Base-by-base conservation (phyloP, 1,140 invertebrate genomes). In the Scaptomyza montana region DNA sequence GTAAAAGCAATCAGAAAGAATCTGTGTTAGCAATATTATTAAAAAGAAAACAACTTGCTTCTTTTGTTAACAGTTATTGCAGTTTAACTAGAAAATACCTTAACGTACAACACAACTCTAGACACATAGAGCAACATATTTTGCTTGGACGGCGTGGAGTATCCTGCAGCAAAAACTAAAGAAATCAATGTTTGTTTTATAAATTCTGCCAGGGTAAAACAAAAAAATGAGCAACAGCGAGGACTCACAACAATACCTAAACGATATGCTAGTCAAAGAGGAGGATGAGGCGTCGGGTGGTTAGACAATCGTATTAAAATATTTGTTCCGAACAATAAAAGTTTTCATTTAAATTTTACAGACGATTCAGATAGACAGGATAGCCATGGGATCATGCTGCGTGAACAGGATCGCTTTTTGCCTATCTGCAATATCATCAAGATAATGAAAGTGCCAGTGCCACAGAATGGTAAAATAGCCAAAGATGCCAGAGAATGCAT, bases 401-500 rank as follows among this genome's bases (percentile, higher is more conserved):
- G 96, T 41, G 97, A 98, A 92, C 97, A 99, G 93, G 98, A 99
- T 92, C 94, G 98, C 78, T 99, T 99, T 92, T 93, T 99, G 49
- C 98, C 98, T 1, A 99, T 99, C 78, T 99, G 99, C 19, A 99
- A 99, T 93, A 98, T 99, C 49, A 98, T 98, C 0, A 97, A 99
- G 93, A 99, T 99, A 46, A 99, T 99, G 99, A 99, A 99, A 93
- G 95, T 97, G 91, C 97, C 98, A 5, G 98, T 99, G 78, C 99
- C 99, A 5, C 96, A 97, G 72, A 96, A 96, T 78, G 99, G 98
- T 85, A 99, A 99, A 94, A 99, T 99, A 86, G 98, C 99, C 0
- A 99, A 99, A 94, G 99, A 99, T 94, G 98, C 99, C 0, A 95
- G 99, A 78, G 99, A 99, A 93, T 99, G 98, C 93, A 97, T 99